Conservation (phyloP, 2,113 vertebrate genomes). For the Aegypius monachus region DNA sequence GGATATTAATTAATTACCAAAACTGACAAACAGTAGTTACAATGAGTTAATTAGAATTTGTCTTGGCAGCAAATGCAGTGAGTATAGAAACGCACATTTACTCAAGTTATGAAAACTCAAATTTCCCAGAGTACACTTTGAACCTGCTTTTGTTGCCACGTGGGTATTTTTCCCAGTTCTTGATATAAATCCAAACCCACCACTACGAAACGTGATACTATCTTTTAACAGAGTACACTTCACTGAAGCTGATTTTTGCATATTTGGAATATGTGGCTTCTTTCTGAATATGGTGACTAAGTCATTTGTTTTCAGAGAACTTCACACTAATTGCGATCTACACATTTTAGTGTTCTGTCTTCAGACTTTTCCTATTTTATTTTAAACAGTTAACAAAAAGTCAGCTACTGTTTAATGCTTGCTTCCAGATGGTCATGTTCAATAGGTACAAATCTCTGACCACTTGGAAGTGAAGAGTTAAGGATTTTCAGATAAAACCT, state of each 20-base stretch:
- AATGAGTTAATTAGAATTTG: slow-evolving; percentile 30
- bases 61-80: slow-evolving; percentile 7
- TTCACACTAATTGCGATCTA: neutral
- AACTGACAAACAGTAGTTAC: slow-evolving; percentile 22
- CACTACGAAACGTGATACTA: neutral
- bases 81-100: slow-evolving; percentile 29
- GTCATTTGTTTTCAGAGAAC: neutral
- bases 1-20: slow-evolving; percentile 21
- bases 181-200: slow-evolving; percentile 36
- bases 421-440: neutral
- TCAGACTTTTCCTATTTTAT: neutral
- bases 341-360: neutral
- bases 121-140: slow-evolving; percentile 30
- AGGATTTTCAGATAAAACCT: neutral
- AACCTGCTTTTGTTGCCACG: neutral
- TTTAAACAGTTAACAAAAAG: neutral
- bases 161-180: slow-evolving; percentile 24
- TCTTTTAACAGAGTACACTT: neutral
- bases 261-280: neutral
- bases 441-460: neutral
- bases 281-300: neutral
- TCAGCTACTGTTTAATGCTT: neutral
- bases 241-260: neutral
- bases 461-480: neutral
- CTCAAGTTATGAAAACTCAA: neutral